Conservation (phyloP, 1,140 invertebrate genomes). For the Asbolus verrucosus region DNA sequence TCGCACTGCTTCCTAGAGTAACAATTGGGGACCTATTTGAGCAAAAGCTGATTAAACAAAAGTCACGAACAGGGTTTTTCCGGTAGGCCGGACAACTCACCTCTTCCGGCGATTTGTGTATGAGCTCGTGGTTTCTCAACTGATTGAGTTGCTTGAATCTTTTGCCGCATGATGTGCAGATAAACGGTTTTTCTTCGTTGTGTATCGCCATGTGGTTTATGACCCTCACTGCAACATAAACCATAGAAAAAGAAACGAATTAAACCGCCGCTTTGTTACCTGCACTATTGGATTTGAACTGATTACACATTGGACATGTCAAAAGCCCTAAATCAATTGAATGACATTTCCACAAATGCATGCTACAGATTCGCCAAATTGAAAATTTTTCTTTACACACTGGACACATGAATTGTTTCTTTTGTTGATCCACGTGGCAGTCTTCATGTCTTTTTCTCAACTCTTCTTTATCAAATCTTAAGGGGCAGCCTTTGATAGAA, state of each 20-base stretch:
- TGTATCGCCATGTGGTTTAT: constrained; percentile 72
- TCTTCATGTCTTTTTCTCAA: constrained; percentile 66
- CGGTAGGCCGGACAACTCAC: no score
- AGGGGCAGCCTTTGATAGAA: constrained; percentile 66
- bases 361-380: constrained; percentile 73
- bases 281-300: constrained; percentile 69
- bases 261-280: constrained; percentile 63
- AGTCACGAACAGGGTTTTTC: no score
- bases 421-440: constrained; percentile 66
- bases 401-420: constrained; percentile 67
- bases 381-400: constrained; percentile 68
- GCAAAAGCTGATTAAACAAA: no score
- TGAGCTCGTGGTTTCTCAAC: constrained; percentile 72
- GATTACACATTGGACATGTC: constrained; percentile 72
- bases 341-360: constrained; percentile 78
- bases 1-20: constrained; percentile 77
- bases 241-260: not conserved
- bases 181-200: constrained; percentile 69
- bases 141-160: constrained; percentile 75
- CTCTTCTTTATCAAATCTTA: constrained; percentile 67
- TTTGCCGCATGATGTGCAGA: constrained; percentile 73
- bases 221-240: constrained; percentile 45
- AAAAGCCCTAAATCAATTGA: constrained; percentile 75
- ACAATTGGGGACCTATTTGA: constrained; percentile 68
- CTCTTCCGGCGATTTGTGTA: constrained; percentile 68